Evolutionary conservation across 2,888 invertebrate species (phyloP).

Genomic region (Zygogramma bicolorata): DNA sequence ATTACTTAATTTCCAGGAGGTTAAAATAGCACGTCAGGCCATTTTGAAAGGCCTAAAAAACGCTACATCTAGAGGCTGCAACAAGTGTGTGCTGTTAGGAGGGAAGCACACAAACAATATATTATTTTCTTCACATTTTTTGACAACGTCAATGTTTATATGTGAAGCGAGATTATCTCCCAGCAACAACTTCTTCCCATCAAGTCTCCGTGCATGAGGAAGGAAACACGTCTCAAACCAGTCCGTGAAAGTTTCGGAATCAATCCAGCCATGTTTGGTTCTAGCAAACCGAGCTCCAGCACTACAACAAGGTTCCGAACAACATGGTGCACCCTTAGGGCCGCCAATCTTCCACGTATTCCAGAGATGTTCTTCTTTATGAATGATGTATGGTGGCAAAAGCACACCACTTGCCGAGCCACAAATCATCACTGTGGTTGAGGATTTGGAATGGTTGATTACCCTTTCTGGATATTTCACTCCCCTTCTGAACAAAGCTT

Average conservation of each 20-base stretch:
- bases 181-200: conserved; percentile 53
- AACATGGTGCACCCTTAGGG: conserved; percentile 47
- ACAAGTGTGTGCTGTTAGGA: conserved; percentile 53
- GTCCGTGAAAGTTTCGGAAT: conserved; percentile 48
- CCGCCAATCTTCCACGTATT: conserved; percentile 40
- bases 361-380: conserved; percentile 8
- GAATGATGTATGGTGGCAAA: background rate
- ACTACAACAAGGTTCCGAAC: conserved; percentile 44
- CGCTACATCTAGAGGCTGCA: conserved; percentile 50
- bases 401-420: background rate
- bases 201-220: conserved; percentile 39
- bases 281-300: conserved; percentile 35
- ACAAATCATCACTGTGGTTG: background rate
- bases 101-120: conserved; percentile 55
- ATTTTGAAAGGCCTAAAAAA: conserved; percentile 54
- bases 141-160: conserved; percentile 21
- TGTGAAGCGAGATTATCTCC: conserved; percentile 52
- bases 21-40: no score
- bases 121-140: conserved; percentile 50
- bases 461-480: background rate
- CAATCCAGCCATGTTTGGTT: conserved; percentile 40
- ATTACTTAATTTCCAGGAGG: no score
- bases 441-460: background rate
- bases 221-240: conserved; percentile 50
- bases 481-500: no score